These are phyloP conservation scores for Sitta europaea DNA, from an alignment of 2,113 vertebrate species.

Conservation along the genomic window DNA sequence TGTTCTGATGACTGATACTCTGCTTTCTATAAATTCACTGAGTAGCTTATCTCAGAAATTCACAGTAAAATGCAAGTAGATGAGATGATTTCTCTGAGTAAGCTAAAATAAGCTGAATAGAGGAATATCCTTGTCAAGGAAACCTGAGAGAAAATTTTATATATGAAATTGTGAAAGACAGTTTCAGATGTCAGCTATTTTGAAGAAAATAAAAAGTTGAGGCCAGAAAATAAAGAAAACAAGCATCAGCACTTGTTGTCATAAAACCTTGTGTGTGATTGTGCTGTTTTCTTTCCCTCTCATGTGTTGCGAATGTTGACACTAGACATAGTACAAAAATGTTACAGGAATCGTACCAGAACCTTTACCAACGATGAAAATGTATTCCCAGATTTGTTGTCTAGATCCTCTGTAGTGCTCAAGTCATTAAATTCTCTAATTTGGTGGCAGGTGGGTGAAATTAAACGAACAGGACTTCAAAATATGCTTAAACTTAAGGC, in stretches of 20 bases:
- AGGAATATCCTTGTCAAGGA: background rate
- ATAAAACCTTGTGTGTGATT: background rate
- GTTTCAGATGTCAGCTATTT: constrained; percentile 22
- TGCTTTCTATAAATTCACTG: background rate
- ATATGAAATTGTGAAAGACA: background rate
- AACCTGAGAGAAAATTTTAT: background rate
- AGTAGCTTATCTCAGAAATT: background rate
- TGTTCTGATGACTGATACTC: background rate
- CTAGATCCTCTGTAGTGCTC: background rate
- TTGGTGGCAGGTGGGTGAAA: background rate
- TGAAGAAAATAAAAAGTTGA: background rate
- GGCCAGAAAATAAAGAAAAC: background rate
- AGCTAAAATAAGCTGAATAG: background rate
- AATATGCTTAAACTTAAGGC: background rate
- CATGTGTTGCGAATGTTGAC: background rate
- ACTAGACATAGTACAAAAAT: background rate
- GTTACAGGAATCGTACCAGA: background rate
- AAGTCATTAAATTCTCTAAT: background rate
- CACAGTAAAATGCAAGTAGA: background rate
- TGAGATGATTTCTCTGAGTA: background rate
- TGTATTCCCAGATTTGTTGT: background rate
- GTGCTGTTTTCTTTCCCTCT: background rate
- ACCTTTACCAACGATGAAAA: background rate
- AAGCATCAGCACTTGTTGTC: background rate
- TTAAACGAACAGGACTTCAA: background rate